Conservation (phyloP, 2,888 invertebrate genomes). For the Mimumesa dahlbomi region DNA sequence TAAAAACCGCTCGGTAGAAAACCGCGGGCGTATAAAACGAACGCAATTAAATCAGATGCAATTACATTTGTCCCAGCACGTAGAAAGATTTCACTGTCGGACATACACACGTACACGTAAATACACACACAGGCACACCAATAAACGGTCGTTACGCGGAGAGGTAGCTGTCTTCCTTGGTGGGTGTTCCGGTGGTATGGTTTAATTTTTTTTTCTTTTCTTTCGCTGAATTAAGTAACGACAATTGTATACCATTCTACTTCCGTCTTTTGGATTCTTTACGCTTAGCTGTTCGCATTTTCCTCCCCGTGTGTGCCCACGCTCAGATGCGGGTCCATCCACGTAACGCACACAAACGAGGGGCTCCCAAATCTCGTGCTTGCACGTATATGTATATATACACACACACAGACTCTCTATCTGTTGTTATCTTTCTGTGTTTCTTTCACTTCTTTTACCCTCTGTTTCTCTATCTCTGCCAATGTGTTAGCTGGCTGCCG, state of each 20-base stretch:
- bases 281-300: slow-evolving; percentile 22
- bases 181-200: slow-evolving; percentile 34
- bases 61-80: slow-evolving; percentile 26
- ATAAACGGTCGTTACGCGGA: slow-evolving; percentile 33
- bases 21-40: neutral
- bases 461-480: slow-evolving; percentile 12
- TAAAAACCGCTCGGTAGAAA: neutral
- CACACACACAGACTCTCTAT: too few species aligned
- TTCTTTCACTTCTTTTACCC: slow-evolving; percentile 9
- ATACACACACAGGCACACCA: slow-evolving; percentile 22
- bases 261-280: slow-evolving; percentile 48
- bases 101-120: slow-evolving; percentile 1
- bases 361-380: slow-evolving; percentile 14
- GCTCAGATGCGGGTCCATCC: slow-evolving; percentile 3
- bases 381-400: too few species aligned
- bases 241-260: slow-evolving; percentile 56
- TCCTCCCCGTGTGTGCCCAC: slow-evolving; percentile 14
- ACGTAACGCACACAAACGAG: slow-evolving; percentile 2
- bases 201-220: too few species aligned
- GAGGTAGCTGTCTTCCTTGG: slow-evolving; percentile 33
- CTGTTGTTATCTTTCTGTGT: slow-evolving; percentile 3
- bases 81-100: slow-evolving; percentile 29
- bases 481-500: slow-evolving; percentile 52
- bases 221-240: slow-evolving; percentile 61
- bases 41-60: slow-evolving; percentile 9